Evolutionary conservation across 2,797 vertebrate species (phyloP).

Genomic region (Spheniscus humboldti): DNA sequence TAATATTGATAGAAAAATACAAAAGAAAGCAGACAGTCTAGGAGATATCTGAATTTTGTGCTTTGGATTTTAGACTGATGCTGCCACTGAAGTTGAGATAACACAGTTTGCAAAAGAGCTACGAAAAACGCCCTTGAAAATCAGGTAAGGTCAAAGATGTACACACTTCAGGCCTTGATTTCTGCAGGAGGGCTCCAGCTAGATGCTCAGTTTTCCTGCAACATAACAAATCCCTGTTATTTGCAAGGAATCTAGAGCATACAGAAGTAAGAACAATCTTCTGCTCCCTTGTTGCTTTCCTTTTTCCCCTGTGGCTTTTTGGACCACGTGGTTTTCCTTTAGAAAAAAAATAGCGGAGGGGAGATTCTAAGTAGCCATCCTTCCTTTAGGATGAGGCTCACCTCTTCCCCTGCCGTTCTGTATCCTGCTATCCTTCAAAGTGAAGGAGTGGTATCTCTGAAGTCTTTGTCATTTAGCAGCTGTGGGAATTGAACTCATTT

Average conservation of each 20-base stretch:
- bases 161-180: neutral
- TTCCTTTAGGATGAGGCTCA: constrained; percentile 10
- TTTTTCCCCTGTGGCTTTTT: neutral
- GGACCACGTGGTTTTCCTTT: neutral
- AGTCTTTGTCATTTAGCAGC: constrained; percentile 38
- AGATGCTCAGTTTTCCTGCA: neutral
- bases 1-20: neutral
- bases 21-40: neutral
- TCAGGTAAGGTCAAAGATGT: neutral
- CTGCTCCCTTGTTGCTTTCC: neutral
- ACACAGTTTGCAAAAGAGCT: neutral
- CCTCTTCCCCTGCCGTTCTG: constrained; percentile 34
- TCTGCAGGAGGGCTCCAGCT: neutral
- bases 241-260: neutral
- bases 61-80: neutral
- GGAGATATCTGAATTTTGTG: neutral
- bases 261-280: neutral
- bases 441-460: constrained; percentile 21
- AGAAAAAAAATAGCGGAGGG: neutral
- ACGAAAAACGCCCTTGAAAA: neutral
- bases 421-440: constrained; percentile 43
- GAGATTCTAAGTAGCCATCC: neutral
- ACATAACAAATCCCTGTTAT: neutral
- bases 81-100: neutral
- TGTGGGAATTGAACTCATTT: constrained; percentile 24